Base-by-base conservation (phyloP, 2,888 invertebrate genomes). In the Actias luna region DNA sequence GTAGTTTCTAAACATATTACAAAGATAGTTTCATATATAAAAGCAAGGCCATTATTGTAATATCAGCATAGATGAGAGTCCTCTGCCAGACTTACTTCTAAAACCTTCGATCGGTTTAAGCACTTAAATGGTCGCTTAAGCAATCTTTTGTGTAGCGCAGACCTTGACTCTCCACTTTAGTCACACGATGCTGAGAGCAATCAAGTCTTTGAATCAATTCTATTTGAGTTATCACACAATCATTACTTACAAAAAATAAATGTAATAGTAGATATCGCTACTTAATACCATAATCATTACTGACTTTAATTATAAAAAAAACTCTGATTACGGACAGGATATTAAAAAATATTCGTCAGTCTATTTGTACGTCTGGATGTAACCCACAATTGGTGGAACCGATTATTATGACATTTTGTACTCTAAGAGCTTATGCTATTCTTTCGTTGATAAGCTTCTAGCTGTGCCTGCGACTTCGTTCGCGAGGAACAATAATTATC, bases 81-180 rank as follows among this genome's bases (percentile, higher is more conserved):
- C 61, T 62, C 61, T 33, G 69, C 27, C n/a, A 77, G 77, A 70
- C 73, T 62, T 69, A 66, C 75, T 77, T 63, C 61, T 36, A 60
- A 64, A 76, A 69, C 76, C 75, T 74, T 70, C 55, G 65, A 69
- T 75, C 70, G 67, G 70, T 71, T 73, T 70, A 73, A 74, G 74
- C 70, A 73, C 79, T 78, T 75, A 72, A 72, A 66, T 67, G 67
- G 66, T 67, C 73, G 72, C 69, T 71, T 73, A 69, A 70, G 69
- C 68, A 78, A 70, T 73, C 76, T 78, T 78, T 78, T 81, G 76
- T 77, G 69, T 61, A 65, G 67, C 63, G 64, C 62, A 68, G 70
- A 71, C 76, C 77, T 79, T 75, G 76, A 70, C 70, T 71, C 64
- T 29, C 46, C 67, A 62, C 69, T 67, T 64, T 71, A 62, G 63